These are phyloP conservation scores for Pipistrellus nathusii DNA, from an alignment of 2,797 vertebrate species.

Conservation along the genomic window DNA sequence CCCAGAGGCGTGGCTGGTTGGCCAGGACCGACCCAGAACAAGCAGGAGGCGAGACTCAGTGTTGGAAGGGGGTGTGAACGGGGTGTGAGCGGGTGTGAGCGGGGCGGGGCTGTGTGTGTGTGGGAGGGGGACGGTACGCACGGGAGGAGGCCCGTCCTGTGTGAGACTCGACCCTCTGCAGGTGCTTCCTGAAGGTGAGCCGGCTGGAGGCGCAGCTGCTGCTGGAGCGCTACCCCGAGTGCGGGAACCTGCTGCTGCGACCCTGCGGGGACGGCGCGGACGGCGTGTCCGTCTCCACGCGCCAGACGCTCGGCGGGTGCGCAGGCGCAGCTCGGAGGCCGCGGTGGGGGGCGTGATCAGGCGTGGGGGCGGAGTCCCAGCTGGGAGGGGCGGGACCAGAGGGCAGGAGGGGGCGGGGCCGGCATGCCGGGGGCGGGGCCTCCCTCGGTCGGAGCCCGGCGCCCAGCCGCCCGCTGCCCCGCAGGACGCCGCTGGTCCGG, in stretches of 20 bases:
- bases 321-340: not conserved
- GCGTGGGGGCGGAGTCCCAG: not conserved
- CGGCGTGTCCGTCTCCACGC: slow-evolving; percentile 88
- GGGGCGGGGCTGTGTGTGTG: not conserved
- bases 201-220: slow-evolving; percentile 90
- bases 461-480: accelerated
- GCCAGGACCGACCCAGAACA: not conserved
- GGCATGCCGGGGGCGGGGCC: not conserved
- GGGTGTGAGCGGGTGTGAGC: too few species aligned
- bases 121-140: not conserved
- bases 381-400: not conserved
- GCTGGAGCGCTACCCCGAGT: slow-evolving; percentile 86
- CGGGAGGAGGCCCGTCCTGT: not conserved
- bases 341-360: too few species aligned
- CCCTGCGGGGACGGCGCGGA: slow-evolving; percentile 82
- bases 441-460: too few species aligned
- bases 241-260: slow-evolving; percentile 91
- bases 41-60: not conserved
- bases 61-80: not conserved
- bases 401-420: not conserved
- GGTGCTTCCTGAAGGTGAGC: slow-evolving; percentile 89
- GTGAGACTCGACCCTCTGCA: not conserved
- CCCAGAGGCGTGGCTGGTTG: not conserved
- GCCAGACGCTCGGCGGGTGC: slow-evolving; percentile 88
- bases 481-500: slow-evolving; percentile 83